Conservation (phyloP, 2,888 invertebrate genomes). For the Mesoligia furuncula region DNA sequence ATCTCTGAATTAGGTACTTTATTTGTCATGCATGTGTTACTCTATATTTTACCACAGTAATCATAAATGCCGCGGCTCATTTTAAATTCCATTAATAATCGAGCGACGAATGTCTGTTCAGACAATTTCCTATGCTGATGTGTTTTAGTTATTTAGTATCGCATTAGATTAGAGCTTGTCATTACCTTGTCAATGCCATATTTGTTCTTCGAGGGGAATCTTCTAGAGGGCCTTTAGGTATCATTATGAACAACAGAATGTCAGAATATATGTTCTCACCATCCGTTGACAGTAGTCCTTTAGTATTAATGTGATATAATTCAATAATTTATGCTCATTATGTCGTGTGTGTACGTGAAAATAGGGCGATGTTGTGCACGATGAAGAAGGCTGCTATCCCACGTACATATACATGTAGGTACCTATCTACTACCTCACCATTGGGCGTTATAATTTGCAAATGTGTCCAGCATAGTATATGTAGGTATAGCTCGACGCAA, state of each 20-base stretch:
- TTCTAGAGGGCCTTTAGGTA: background rate
- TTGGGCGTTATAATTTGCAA: background rate
- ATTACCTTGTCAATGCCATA: slow-evolving; percentile 22
- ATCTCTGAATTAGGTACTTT: background rate
- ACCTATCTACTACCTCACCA: background rate
- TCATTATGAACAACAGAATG: slow-evolving; percentile 1
- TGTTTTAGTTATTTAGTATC: slow-evolving; percentile 52
- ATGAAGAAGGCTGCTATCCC: slow-evolving; percentile 9
- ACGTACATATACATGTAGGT: background rate
- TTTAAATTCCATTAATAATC: slow-evolving; percentile 60
- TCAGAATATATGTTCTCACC: background rate
- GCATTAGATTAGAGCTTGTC: slow-evolving; percentile 20
- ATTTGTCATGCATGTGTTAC: slow-evolving; percentile 47
- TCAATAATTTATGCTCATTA: slow-evolving; percentile 21
- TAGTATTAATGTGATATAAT: slow-evolving; percentile 5
- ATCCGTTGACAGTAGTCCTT: background rate
- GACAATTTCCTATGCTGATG: slow-evolving; percentile 47
- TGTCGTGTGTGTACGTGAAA: background rate
- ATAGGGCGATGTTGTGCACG: background rate
- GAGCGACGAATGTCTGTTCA: slow-evolving; percentile 44
- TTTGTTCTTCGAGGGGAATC: slow-evolving; percentile 12
- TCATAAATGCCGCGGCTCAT: slow-evolving; percentile 46
- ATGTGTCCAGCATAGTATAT: background rate
- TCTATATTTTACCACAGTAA: slow-evolving; percentile 43
- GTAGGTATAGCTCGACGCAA: background rate